Evolutionary conservation across 2,113 vertebrate genomes (phyloP).

Genomic region (Ploceus nigricollis): DNA sequence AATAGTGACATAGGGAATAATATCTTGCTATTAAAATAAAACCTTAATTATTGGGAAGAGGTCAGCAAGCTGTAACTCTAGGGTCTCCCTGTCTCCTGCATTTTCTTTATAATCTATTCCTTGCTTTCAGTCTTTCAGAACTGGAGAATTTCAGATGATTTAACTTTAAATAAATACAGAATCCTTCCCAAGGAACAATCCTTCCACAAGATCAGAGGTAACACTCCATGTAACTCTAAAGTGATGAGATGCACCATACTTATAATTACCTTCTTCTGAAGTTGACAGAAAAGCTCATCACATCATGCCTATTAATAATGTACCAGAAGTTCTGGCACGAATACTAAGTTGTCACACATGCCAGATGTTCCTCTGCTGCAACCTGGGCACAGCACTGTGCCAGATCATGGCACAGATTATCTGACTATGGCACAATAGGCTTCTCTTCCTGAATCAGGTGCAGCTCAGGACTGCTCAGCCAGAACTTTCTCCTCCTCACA

Average conservation of each 20-base stretch:
- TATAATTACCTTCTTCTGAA: background rate
- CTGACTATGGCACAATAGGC: background rate
- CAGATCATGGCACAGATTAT: background rate
- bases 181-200: background rate
- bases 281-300: background rate
- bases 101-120: background rate
- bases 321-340: background rate
- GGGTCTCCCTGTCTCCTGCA: background rate
- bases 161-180: background rate
- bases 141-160: background rate
- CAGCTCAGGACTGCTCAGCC: background rate
- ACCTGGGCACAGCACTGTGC: background rate
- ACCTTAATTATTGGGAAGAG: background rate
- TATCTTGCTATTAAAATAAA: background rate
- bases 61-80: background rate
- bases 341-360: background rate
- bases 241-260: background rate
- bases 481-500: background rate
- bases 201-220: background rate
- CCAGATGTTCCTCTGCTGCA: background rate
- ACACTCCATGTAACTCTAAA: background rate
- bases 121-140: background rate
- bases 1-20: background rate
- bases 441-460: background rate
- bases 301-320: background rate